These are phyloP conservation scores for Philypnodon macrostomus DNA, from an alignment of 2,797 vertebrate genomes.

Conservation along the genomic window DNA sequence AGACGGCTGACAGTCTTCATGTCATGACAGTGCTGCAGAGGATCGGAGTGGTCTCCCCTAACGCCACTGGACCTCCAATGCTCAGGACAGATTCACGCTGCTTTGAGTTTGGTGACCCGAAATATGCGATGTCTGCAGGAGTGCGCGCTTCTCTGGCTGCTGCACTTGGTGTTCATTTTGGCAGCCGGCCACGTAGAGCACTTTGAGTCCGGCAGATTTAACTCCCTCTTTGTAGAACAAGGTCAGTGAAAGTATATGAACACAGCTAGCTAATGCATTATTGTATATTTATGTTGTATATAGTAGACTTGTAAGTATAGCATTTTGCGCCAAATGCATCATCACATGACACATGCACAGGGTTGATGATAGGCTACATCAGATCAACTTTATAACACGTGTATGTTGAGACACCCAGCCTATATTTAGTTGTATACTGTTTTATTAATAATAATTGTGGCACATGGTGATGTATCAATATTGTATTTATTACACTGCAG, in stretches of 20 bases:
- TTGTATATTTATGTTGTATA: no score
- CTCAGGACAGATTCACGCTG: conserved; percentile 42
- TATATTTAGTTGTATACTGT: no score
- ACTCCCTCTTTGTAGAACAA: conserved; percentile 80
- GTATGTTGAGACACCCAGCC: no score
- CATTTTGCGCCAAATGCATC: no score
- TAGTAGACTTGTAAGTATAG: no score
- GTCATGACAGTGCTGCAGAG: conserved; percentile 65
- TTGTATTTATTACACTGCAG: conserved; percentile 53
- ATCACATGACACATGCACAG: no score
- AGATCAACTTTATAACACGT: no score
- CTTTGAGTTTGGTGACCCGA: conserved; percentile 62
- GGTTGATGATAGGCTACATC: no score
- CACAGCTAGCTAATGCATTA: no score
- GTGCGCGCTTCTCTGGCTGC: conserved; percentile 74
- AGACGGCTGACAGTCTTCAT: conserved; percentile 42
- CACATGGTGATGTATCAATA: no score
- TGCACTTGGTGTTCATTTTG: conserved; percentile 76
- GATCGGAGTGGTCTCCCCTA: conserved; percentile 52
- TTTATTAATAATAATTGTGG: no score
- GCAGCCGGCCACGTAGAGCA: conserved; percentile 70
- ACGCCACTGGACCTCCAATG: conserved; percentile 48
- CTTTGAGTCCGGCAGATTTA: conserved; percentile 59
- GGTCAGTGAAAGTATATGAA: conserved; percentile 78
- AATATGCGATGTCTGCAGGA: conserved; percentile 84